Percentiles rank a stretch among this genome's conserved stretches.
These are phyloP conservation scores for Erythrolamprus reginae DNA, from an alignment of 2,113 vertebrate species.

Conservation along the genomic window DNA sequence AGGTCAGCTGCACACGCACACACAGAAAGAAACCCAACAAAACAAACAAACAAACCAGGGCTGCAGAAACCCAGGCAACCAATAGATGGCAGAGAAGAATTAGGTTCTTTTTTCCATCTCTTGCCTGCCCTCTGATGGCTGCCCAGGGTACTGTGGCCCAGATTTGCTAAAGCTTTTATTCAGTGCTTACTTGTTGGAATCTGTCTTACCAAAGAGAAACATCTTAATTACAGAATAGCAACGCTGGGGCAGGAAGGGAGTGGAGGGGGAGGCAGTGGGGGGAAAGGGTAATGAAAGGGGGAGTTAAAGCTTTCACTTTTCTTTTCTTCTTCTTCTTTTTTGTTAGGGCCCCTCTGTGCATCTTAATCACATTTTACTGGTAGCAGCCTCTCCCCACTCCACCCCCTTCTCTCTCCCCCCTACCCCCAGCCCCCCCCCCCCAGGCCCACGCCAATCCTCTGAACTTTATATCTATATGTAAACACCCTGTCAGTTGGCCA, in stretches of 20 bases:
- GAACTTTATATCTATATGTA: constrained; percentile 88
- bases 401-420: constrained; percentile 2
- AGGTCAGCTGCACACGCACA: not conserved
- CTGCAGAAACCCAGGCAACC: not conserved
- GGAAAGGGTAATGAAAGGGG: no score
- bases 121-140: not conserved
- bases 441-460: constrained; percentile 63
- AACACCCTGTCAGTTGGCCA: constrained; percentile 87
- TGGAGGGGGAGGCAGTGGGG: constrained; percentile 50
- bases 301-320: not conserved
- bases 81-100: not conserved
- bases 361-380: constrained; percentile 68
- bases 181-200: constrained; percentile 58
- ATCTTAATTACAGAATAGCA: constrained; percentile 79
- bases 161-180: not conserved
- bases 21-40: no score
- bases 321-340: constrained; percentile 63
- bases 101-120: not conserved
- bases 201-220: constrained; percentile 73
- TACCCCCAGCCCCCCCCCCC: not conserved
- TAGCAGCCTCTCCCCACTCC: constrained; percentile 63
- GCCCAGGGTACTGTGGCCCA: not conserved
- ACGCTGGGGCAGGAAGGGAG: no score
- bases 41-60: not conserved
- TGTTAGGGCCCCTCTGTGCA: constrained; percentile 62